phyloP scores from a whole-genome alignment of 2,888 invertebrate genomes.

The Eupsilia transversa region DNA sequence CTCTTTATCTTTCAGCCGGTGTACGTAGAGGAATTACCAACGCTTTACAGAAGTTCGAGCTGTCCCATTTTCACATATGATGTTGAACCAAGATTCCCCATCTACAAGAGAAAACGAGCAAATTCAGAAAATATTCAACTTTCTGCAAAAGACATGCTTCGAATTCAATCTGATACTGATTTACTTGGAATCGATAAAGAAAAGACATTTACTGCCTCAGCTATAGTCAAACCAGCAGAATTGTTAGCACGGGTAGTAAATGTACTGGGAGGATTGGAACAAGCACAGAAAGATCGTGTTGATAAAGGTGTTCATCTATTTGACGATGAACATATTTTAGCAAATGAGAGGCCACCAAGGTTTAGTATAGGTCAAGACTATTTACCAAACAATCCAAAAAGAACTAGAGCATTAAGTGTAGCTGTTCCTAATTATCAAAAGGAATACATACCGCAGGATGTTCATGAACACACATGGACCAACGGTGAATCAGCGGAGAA shows the following conservation, averaged over 20 bases:
- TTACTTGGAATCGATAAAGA: conserved; percentile 94
- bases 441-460: conserved; percentile 82
- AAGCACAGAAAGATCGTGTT: conserved; percentile 84
- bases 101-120: conserved; percentile 90
- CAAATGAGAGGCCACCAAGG: conserved; percentile 91
- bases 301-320: conserved; percentile 92
- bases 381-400: conserved; percentile 80
- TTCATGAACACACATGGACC: conserved; percentile 92
- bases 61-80: conserved; percentile 94
- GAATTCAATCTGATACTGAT: conserved; percentile 95
- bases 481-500: conserved; percentile 92
- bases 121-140: conserved; percentile 92
- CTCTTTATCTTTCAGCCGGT: conserved; percentile 91
- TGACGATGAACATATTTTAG: conserved; percentile 93
- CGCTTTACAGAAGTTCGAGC: conserved; percentile 91
- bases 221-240: conserved; percentile 94
- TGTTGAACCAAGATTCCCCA: conserved; percentile 87
- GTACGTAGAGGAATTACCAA: conserved; percentile 91
- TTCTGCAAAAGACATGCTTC: conserved; percentile 87
- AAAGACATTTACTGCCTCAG: conserved; percentile 93
- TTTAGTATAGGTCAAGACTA: conserved; percentile 90
- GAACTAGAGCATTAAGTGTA: conserved; percentile 92
- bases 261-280: conserved; percentile 92
- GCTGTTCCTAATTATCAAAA: conserved; percentile 87
- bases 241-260: conserved; percentile 94